Conservation (phyloP, 2,113 vertebrate genomes). For the Pogona vitticeps region DNA sequence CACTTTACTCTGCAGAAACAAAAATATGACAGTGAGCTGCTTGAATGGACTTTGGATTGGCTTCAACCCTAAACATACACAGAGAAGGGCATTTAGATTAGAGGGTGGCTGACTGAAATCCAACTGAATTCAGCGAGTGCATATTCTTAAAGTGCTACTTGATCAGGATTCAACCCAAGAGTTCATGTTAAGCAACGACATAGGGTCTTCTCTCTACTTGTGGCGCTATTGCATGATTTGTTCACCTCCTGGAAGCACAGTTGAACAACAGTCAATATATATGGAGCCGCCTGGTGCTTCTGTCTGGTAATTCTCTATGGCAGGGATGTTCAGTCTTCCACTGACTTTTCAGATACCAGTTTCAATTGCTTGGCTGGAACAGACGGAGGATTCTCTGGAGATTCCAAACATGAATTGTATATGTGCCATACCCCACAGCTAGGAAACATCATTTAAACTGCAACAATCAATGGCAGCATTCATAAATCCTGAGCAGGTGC, state of each 20-base stretch:
- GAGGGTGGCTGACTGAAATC: too few species aligned
- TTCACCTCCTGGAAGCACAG: background rate
- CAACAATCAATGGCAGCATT: constrained; percentile 1
- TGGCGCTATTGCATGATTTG: background rate
- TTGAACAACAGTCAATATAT: background rate
- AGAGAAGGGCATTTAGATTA: too few species aligned
- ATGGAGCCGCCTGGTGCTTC: background rate
- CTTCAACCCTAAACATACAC: background rate
- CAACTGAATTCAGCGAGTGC: too few species aligned
- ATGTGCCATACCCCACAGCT: background rate
- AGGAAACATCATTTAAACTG: background rate
- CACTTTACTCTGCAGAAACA: background rate
- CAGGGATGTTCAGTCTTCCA: background rate
- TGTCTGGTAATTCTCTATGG: background rate
- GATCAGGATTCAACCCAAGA: background rate
- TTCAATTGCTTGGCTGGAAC: constrained; percentile 3
- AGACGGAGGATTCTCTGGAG: constrained; percentile 1
- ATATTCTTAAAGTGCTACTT: too few species aligned
- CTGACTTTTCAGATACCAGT: constrained; percentile 7
- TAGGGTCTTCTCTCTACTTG: background rate
- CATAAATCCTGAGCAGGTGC: background rate
- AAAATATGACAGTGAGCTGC: background rate
- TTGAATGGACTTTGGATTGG: background rate
- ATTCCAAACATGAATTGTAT: constrained; percentile 19
- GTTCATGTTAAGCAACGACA: background rate